A percentile compares a stretch with the other conserved stretches of the same genome.
Evolutionary conservation across 2,888 invertebrate genomes (phyloP).

Genomic region (Amphipoea oculea): DNA sequence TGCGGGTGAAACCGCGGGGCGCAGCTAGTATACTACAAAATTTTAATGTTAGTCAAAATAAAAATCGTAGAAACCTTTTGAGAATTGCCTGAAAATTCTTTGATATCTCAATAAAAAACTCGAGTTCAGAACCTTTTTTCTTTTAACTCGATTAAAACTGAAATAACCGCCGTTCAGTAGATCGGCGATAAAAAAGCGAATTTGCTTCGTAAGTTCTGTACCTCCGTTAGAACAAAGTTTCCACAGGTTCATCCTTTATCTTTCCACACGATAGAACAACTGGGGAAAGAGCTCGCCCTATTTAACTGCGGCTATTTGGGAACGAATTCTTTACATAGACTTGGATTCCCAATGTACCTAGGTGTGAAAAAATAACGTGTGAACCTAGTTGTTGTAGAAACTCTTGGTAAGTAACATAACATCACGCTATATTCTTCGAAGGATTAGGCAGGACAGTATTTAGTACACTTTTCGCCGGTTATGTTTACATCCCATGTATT

Average conservation of each 20-base stretch:
- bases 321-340: constrained; percentile 20
- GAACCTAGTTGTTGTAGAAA: neutral
- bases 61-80: neutral
- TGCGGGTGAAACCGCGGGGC: no score
- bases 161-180: constrained; percentile 8
- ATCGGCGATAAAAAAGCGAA: constrained; percentile 27
- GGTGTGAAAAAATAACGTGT: neutral
- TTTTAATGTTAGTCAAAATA: neutral
- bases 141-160: constrained; percentile 37
- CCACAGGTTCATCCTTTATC: constrained; percentile 42
- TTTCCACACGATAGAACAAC: constrained; percentile 32
- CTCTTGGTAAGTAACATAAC: neutral
- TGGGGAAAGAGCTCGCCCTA: constrained; percentile 17
- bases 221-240: constrained; percentile 27
- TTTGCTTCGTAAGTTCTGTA: constrained; percentile 15
- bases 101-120: neutral
- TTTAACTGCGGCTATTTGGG: constrained; percentile 27
- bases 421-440: neutral
- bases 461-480: neutral
- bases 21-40: neutral
- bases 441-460: neutral
- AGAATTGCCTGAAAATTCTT: neutral
- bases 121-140: neutral
- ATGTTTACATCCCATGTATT: neutral
- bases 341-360: constrained; percentile 12